A percentile compares a stretch with the other conserved stretches of the same genome.
phyloP scores from a whole-genome alignment of 2,888 invertebrate genomes.

The Troides aeacus region DNA sequence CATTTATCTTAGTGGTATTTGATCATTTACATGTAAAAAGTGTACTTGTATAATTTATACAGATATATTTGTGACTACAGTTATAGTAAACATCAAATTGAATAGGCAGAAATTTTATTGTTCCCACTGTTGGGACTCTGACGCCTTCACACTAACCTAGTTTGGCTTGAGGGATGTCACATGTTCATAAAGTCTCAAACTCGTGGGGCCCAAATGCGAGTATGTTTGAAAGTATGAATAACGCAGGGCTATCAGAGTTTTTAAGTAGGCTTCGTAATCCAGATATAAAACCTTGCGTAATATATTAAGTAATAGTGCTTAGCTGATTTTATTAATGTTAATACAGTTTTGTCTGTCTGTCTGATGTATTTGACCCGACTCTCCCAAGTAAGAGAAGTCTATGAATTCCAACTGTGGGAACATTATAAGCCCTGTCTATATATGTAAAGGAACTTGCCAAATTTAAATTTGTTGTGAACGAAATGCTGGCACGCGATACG shows the following conservation, averaged over 20 bases:
- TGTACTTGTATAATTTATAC: conserved; percentile 51
- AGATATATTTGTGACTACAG: conserved; percentile 66
- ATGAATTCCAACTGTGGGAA: too few relatives aligned
- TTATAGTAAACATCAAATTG: conserved; percentile 21
- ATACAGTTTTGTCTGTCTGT: conserved; percentile 37
- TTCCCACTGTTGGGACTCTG: too few relatives aligned
- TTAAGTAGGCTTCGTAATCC: conserved; percentile 62
- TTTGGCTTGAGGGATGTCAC: too few relatives aligned
- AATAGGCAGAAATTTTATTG: too few relatives aligned
- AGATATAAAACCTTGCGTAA: conserved; percentile 43
- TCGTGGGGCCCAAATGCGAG: too few relatives aligned
- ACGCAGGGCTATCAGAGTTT: conserved; percentile 35
- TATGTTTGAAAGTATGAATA: too few relatives aligned
- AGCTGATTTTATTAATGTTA: conserved; percentile 49
- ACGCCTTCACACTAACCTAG: too few relatives aligned
- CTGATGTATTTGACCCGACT: neutral
- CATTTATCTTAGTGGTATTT: conserved; percentile 39
- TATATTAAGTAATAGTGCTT: conserved; percentile 58
- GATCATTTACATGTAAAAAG: conserved; percentile 41
- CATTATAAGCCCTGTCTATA: too few relatives aligned
- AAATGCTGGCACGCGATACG: conserved; percentile 31
- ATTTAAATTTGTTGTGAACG: conserved; percentile 63
- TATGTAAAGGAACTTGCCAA: conserved; percentile 56
- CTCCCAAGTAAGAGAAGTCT: too few relatives aligned
- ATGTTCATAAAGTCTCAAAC: neutral